phyloP scores from a whole-genome alignment of 1,140 invertebrate genomes.

The Brachionus manjavacas region DNA sequence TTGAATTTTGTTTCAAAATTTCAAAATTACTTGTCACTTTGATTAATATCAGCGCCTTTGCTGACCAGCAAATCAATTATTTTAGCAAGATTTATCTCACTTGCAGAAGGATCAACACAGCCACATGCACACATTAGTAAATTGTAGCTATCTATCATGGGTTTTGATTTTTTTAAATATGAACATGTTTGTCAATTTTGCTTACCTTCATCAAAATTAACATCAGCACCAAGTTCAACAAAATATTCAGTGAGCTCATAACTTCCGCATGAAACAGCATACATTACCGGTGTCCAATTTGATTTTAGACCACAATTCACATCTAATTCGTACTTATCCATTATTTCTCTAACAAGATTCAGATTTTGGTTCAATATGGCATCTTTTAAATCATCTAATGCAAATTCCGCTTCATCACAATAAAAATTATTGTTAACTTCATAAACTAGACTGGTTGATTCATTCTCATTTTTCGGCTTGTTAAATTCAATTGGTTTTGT shows the following conservation, averaged over 20 bases:
- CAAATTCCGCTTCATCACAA: constrained; percentile 16
- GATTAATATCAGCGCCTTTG: constrained; percentile 12
- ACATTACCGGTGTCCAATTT: constrained; percentile 34
- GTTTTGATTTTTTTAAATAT: no score
- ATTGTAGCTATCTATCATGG: background rate
- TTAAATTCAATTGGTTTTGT: background rate
- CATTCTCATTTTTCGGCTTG: background rate
- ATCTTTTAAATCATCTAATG: constrained; percentile 15
- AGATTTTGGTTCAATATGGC: constrained; percentile 14
- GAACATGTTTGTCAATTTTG: background rate
- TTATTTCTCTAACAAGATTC: background rate
- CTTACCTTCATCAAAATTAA: constrained; percentile 32
- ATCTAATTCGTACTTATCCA: background rate
- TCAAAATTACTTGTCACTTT: constrained; percentile 16
- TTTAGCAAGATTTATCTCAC: background rate
- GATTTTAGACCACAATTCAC: background rate
- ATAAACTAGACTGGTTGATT: background rate
- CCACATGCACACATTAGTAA: constrained; percentile 30
- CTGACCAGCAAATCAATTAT: constrained; percentile 5
- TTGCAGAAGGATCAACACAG: background rate
- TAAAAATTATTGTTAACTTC: constrained; percentile 38
- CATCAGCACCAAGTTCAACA: constrained; percentile 25
- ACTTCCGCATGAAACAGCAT: constrained; percentile 8
- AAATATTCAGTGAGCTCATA: constrained; percentile 13
- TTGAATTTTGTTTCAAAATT: background rate